Evolutionary conservation across 2,888 invertebrate genomes (phyloP), one percentile per base, ranked within the genome.

Genomic region (Hesperia comma): DNA sequence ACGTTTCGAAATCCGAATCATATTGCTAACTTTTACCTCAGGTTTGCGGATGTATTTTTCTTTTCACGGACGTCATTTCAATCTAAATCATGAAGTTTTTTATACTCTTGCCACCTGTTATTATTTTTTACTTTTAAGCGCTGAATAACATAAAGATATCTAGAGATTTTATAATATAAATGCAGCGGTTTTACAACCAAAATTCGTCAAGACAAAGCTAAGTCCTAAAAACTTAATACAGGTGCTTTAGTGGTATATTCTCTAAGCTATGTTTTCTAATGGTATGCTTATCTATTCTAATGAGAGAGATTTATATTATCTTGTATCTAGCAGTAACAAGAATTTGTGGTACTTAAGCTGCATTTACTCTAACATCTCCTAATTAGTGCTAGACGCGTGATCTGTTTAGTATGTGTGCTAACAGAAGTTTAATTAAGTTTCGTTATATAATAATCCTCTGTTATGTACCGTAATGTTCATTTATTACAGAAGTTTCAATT

Each of bases 301-400:
- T 66, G 54, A 66, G 66, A 4, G 66, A 46, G 66, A 55, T 66
- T 66, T 60, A 60, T 43, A 66, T 53, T 66, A 61, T 66, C 66
- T 66, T 32, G 66, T 66, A 55, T 46, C 43, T 33, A 54, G 60
- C 58, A 58, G 60, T 43, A 66, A 60, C 66, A 54, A 66, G 60
- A 43, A 33, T 66, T 60, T 60, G 64, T 40, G 58, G 64, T 33
- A 26, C 26, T 5, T 26, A 32, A 66, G 53, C 60, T 60, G 60
- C 60, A 58, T 43, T 51, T 46, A 32, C 40, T 19, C 51, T 57
- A 63, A 58, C 51, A 63, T 63, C 41, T 41, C 43, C 43, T 60
- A 66, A 66, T 66, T 66, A 60, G 66, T 43, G 32, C 64, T 32
- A 43, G 58, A 43, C 54, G n/a, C 19, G 55, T 46, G 55, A 19